Conservation (phyloP, 2,113 vertebrate genomes). For the Pomatostomus ruficeps region DNA sequence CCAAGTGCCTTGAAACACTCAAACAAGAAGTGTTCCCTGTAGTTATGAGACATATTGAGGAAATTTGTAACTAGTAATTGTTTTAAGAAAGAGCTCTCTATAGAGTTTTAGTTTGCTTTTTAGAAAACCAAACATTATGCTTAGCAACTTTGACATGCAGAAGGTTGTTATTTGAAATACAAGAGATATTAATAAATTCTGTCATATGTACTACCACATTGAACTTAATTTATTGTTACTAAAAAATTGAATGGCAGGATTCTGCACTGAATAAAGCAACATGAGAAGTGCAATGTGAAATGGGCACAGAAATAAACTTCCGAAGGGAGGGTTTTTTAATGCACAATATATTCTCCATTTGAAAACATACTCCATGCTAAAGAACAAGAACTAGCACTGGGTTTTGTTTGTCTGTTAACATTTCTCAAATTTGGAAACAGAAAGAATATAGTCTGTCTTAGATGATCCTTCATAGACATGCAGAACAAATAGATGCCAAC, state of each 20-base stretch:
- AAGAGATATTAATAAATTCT: background rate
- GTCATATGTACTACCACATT: background rate
- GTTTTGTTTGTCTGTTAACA: background rate
- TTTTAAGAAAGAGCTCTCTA: background rate
- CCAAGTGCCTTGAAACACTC: background rate
- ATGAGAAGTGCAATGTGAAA: background rate
- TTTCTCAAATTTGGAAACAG: background rate
- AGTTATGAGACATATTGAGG: background rate
- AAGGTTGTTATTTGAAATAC: background rate
- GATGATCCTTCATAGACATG: background rate
- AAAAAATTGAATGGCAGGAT: background rate
- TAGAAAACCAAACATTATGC: background rate
- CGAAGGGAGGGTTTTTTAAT: background rate
- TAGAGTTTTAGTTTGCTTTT: background rate
- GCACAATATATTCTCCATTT: background rate
- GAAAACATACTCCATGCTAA: background rate
- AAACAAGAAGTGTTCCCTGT: background rate
- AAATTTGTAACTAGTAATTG: background rate
- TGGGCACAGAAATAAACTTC: background rate
- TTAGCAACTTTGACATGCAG: background rate
- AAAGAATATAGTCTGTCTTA: background rate
- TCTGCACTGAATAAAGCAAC: background rate
- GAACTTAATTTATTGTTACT: background rate
- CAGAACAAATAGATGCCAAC: background rate
- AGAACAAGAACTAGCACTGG: background rate